Conservation (phyloP, 2,797 vertebrate species). For the Sebastes iracundus region DNA sequence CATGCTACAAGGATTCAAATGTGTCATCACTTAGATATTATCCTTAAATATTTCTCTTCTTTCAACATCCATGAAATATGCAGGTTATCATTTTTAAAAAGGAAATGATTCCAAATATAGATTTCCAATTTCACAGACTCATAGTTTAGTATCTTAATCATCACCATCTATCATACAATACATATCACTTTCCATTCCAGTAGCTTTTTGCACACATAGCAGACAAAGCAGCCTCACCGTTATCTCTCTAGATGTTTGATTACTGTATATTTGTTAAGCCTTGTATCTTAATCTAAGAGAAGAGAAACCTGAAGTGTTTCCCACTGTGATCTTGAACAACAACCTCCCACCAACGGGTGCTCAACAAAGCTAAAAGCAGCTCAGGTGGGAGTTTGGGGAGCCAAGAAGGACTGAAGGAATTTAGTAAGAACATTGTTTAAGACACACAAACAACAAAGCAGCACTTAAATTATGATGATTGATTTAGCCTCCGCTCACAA, state of each 20-base stretch:
- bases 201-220: not conserved
- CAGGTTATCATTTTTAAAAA: not conserved
- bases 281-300: not conserved
- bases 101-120: not conserved
- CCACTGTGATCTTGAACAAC: not conserved
- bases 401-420: not conserved
- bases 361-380: constrained; percentile 9
- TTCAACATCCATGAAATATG: not conserved
- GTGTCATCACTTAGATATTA: not conserved
- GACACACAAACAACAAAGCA: not conserved
- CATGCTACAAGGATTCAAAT: not conserved
- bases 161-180: not conserved
- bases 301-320: not conserved
- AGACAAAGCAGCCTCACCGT: not conserved
- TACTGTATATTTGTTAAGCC: no score
- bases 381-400: constrained; percentile 7
- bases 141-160: not conserved
- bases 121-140: not conserved
- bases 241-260: not conserved
- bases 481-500: not conserved
- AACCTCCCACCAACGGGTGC: not conserved
- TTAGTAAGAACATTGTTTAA: not conserved
- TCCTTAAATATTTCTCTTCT: not conserved
- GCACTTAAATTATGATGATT: not conserved
- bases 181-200: not conserved